These are phyloP conservation scores for Heliocidaris tuberculata DNA, from an alignment of 35 echinoderm and acorn worm genomes.

Conservation along the genomic window DNA sequence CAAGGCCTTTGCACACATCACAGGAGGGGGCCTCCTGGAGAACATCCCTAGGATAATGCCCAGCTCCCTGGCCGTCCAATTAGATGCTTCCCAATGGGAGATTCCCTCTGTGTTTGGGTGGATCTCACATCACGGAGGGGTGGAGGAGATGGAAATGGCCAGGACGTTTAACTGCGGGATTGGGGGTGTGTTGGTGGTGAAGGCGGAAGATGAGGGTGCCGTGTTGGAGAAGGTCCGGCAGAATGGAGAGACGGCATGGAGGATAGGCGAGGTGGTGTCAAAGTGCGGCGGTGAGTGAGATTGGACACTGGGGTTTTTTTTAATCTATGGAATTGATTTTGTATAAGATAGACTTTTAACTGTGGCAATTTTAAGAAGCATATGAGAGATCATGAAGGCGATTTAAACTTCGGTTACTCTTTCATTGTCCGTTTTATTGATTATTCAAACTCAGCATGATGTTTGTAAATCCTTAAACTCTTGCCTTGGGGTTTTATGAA, in stretches of 20 bases:
- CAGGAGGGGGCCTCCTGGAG: slow-evolving; percentile 89
- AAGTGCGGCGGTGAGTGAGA: slow-evolving; percentile 33
- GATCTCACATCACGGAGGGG: slow-evolving; percentile 68
- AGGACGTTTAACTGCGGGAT: slow-evolving; percentile 98
- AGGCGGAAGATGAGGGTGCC: slow-evolving; percentile 41
- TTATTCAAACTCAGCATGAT: too few relatives aligned
- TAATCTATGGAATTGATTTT: background rate
- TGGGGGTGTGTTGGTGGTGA: slow-evolving; percentile 75
- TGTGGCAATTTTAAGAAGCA: background rate
- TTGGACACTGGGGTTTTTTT: background rate
- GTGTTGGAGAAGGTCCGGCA: slow-evolving; percentile 57
- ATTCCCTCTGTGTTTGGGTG: slow-evolving; percentile 96
- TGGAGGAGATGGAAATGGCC: slow-evolving; percentile 86
- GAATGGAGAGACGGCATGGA: slow-evolving; percentile 70
- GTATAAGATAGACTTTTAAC: background rate
- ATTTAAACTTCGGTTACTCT: background rate
- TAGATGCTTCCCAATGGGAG: slow-evolving; percentile 78
- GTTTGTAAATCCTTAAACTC: too few relatives aligned
- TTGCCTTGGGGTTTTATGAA: too few relatives aligned
- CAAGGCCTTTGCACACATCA: slow-evolving; percentile 99
- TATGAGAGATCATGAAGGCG: background rate
- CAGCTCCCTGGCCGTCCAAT: slow-evolving; percentile 63
- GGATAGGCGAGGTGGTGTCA: slow-evolving; percentile 67
- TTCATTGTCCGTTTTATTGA: too few relatives aligned
- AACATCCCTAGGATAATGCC: slow-evolving; percentile 95